These are phyloP conservation scores for Gavia stellata DNA, from an alignment of 2,113 vertebrate genomes.

Conservation along the genomic window DNA sequence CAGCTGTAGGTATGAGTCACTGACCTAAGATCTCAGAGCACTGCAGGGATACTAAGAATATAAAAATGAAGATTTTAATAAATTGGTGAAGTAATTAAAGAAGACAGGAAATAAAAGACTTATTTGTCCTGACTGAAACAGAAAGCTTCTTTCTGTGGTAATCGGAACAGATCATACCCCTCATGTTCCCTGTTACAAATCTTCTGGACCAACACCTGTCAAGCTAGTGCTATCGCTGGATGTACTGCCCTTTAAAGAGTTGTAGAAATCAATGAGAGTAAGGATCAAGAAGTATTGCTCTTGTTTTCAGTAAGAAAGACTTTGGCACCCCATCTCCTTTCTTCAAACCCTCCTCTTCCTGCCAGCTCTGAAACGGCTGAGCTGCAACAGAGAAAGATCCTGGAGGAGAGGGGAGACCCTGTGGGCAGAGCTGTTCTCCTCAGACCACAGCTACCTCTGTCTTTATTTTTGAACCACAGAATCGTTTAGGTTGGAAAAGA, in stretches of 20 bases:
- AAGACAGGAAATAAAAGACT: neutral
- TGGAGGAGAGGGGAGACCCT: neutral
- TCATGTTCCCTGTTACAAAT: neutral
- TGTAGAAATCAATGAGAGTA: neutral
- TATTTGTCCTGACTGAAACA: neutral
- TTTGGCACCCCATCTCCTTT: neutral
- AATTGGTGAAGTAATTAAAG: constrained; percentile 12
- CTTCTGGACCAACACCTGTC: neutral
- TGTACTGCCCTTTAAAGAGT: neutral
- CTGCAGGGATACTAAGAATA: neutral
- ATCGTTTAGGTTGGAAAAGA: too few species aligned
- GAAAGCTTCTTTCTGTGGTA: neutral
- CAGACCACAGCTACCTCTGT: neutral
- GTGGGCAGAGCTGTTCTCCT: neutral
- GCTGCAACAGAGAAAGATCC: neutral
- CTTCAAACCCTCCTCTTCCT: neutral
- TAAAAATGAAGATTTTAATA: constrained; percentile 20
- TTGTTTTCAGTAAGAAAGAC: neutral
- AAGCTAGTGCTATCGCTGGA: neutral
- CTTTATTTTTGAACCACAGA: too few species aligned
- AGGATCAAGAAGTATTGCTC: neutral
- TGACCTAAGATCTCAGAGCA: neutral
- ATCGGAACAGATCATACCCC: neutral
- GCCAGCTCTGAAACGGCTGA: neutral
- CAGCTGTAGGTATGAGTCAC: constrained; percentile 17